phyloP scores from a whole-genome alignment of 2,888 invertebrate species.

The Pecten maximus region DNA sequence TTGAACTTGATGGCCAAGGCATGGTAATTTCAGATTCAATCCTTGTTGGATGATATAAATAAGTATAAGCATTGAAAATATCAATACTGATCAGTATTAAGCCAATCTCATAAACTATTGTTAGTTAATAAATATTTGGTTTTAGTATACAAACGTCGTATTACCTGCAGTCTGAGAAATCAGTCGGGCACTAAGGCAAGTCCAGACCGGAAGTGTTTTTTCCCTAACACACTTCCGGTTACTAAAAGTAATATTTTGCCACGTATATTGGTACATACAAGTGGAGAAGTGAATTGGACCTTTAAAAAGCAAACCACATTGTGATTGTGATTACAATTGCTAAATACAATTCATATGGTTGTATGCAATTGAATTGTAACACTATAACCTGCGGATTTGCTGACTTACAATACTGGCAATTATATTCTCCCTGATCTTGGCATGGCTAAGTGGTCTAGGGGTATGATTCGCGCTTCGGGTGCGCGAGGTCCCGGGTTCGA shows the following conservation, averaged over 20 bases:
- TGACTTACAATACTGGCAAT: neutral
- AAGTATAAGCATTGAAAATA: neutral
- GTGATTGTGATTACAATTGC: no score
- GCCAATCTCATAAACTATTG: neutral
- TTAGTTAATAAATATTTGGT: neutral
- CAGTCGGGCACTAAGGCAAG: neutral
- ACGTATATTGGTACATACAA: neutral
- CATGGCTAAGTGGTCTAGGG: constrained; percentile 82
- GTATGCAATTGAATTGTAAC: no score
- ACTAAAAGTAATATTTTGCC: neutral
- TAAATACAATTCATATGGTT: no score
- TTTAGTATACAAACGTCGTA: neutral
- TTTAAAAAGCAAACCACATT: no score
- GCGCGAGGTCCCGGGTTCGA: constrained; percentile 82
- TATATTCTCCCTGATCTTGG: neutral
- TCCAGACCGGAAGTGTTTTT: neutral
- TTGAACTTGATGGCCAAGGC: neutral
- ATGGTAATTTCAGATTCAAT: neutral
- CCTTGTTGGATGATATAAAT: no score
- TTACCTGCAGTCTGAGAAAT: neutral
- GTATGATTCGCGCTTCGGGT: constrained; percentile 81
- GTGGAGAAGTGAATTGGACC: no score
- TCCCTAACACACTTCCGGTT: neutral
- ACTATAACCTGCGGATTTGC: no score
- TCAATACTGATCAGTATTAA: neutral